Base-by-base conservation (phyloP, 2,888 invertebrate species). In the Schizotus pectinicornis region DNA sequence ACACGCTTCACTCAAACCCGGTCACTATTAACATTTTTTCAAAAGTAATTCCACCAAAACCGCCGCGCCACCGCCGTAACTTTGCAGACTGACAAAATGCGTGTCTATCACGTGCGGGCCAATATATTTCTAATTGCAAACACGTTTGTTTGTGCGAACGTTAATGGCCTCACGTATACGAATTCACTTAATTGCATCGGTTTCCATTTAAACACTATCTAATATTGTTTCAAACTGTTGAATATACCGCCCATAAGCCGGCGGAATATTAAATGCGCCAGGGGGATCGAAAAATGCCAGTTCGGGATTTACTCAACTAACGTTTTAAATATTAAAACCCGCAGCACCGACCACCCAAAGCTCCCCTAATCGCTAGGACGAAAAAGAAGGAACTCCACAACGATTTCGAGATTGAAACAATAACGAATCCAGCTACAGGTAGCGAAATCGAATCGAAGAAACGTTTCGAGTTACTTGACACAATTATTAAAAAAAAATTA, bases 101-200 rank as follows among this genome's bases (percentile, higher is more conserved):
- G 22, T 57, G 47, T 39, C 46, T 47, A 47, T 37, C 54, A 56
- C 55, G 48, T 59, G 58, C 52, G 56, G 53, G 60, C 46, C 36
- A 52, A 53, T 57, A 56, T 49, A 56, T 56, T 62, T 64, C 58
- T 62, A 63, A 68, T 65, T 66, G 60, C 63, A 39, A 43, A 47
- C 68, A 71, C 67, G 68, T 71, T 61, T 62, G 60, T 65, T 65
- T 67, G 57, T 56, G 61, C 62, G 67, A 61, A 53, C 49, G 58
- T 66, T 67, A 67, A 65, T 66, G 58, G 61, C 46, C 39, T 67
- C 68, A 68, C 68, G 68, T 68, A 56, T 41, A n/a, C 48, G 56
- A 60, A 53, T 53, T 45, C 59, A 47, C 39, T 58, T 61, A 61
- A 65, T 65, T 62, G 53, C 59, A 59, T 59, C 59, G 47, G 52